These are phyloP conservation scores for Tiaroga cobitis DNA, from an alignment of 2,797 vertebrate genomes.

Conservation along the genomic window DNA sequence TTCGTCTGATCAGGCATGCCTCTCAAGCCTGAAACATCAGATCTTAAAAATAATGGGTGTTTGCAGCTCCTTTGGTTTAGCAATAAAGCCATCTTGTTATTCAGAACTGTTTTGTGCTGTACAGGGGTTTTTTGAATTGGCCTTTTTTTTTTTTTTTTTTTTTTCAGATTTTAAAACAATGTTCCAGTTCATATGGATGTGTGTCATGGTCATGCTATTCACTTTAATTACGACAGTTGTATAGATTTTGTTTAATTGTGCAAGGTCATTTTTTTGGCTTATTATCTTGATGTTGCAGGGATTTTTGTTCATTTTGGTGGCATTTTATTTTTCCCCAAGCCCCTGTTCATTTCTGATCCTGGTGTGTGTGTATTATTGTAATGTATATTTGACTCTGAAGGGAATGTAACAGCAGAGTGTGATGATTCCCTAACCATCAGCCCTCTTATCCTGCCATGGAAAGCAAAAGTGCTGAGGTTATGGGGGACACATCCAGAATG, in stretches of 20 bases:
- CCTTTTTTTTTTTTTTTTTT: not conserved
- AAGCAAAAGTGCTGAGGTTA: constrained; percentile 11
- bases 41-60: not conserved
- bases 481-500: constrained; percentile 37
- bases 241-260: not conserved
- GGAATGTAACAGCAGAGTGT: constrained; percentile 45
- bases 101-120: not conserved
- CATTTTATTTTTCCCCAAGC: not conserved
- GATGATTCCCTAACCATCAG: constrained; percentile 9
- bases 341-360: not conserved
- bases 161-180: not conserved
- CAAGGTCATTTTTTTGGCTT: not conserved
- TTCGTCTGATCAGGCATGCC: constrained; percentile 1
- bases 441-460: not conserved
- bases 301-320: not conserved
- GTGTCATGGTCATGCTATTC: not conserved
- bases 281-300: not conserved
- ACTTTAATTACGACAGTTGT: not conserved
- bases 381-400: not conserved
- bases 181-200: not conserved
- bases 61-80: not conserved
- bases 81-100: not conserved
- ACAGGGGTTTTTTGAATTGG: not conserved
- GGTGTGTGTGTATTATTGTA: not conserved
- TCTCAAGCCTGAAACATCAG: not conserved